Evolutionary conservation across 2,888 invertebrate species (phyloP).

Genomic region (Monochamus alternatus): DNA sequence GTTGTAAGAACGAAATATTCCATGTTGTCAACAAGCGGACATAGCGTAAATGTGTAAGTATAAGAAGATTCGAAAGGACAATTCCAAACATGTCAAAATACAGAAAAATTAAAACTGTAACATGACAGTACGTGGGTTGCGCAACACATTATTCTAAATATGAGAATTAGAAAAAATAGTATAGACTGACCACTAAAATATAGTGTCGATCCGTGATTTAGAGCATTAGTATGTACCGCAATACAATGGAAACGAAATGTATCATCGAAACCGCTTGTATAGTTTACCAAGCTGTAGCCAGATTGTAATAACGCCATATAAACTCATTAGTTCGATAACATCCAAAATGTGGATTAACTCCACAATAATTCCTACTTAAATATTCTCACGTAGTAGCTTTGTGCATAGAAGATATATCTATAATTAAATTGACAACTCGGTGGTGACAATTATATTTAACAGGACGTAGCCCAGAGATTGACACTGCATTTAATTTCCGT

Average conservation of each 20-base stretch:
- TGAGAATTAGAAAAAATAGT: no score
- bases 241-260: neutral
- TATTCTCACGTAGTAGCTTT: conserved; percentile 8
- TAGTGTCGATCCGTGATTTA: no score
- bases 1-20: no score
- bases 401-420: conserved; percentile 16
- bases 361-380: neutral
- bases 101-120: no score
- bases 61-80: no score
- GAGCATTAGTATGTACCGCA: no score
- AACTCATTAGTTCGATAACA: neutral
- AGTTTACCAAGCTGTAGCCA: neutral
- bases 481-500: conserved; percentile 35
- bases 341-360: neutral
- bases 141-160: no score
- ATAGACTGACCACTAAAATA: no score
- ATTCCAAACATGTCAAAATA: no score
- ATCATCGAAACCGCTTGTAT: neutral
- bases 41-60: no score
- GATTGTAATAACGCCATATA: neutral
- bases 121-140: no score
- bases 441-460: conserved; percentile 29
- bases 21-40: no score
- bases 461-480: conserved; percentile 17
- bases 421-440: conserved; percentile 23